Base-by-base conservation (phyloP, 1,140 invertebrate genomes). In the Coenobita brevimanus region DNA sequence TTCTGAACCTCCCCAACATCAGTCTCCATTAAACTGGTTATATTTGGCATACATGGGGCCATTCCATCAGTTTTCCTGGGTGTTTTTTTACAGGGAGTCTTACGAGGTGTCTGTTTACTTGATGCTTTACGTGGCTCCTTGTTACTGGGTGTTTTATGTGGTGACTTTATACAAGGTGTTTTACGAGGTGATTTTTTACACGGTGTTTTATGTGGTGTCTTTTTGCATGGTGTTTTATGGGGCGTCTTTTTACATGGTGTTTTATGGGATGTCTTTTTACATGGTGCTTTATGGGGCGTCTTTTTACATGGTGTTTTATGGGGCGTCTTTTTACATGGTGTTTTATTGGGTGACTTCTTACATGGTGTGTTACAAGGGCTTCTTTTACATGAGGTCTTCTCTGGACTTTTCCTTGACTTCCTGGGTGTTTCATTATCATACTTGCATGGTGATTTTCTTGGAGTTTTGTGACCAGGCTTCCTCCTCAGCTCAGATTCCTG, bases 211-310 rank as follows among this genome's bases (percentile, higher is more conserved):
- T 21, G 24, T 6, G 62, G 38, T 41, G 82, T 57, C 38, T 75
- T 85, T 54, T 85, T 85, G 17, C 71, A 75, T n/a, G 82, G 82
- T 46, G 71, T 36, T 36, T 78, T 81, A n/a, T 64, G 78, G 21
- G 78, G 57, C 13, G 57, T 41, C 60, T 64, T 82, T 24, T 85
- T 85, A 38, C 33, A 62, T 81, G 79, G 79, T 13, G 79, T 38
- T 57, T 64, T 81, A 21, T 81, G 54, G 13, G 38, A 38, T 0
- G 54, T n/a, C 21, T n/a, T 30, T 17, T 30, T 33, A 62, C 3
- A 38, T 30, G 6, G 41, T 30, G 64, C n/a, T 30, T 62, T 82
- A 17, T 50, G 30, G 33, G 78, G 54, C 33, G 78, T 30, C 33
- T 80, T 50, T 46, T 85, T 85, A 27, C 33, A 21, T 15, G 67